Evolutionary conservation across 2,888 invertebrate genomes (phyloP).

Genomic region (Criorhina ranunculi): DNA sequence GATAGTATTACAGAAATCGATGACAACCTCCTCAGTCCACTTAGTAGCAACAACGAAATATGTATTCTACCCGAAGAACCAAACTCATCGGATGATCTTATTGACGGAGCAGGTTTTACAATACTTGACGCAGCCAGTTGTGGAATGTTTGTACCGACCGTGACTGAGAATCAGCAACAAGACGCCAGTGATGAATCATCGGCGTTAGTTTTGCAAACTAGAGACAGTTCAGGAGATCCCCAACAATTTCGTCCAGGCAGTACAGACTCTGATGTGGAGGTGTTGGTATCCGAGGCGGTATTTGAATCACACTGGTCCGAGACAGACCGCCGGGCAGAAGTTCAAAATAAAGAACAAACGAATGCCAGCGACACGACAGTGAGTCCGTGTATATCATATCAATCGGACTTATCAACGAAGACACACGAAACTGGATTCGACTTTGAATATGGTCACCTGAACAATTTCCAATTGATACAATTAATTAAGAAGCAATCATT

Average conservation of each 20-base stretch:
- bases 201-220: conserved; percentile 70
- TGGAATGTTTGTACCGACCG: conserved; percentile 26
- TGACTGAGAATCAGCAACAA: neutral
- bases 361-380: conserved; percentile 25
- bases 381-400: conserved; percentile 28
- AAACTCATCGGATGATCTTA: conserved; percentile 28
- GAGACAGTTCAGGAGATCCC: conserved; percentile 39
- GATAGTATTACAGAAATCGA: conserved; percentile 43
- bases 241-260: conserved; percentile 34
- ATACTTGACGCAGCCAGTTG: conserved; percentile 69
- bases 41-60: conserved; percentile 66
- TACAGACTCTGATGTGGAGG: conserved; percentile 79
- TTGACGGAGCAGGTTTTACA: conserved; percentile 77
- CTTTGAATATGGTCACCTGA: conserved; percentile 72
- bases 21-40: conserved; percentile 48
- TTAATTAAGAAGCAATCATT: conserved; percentile 75
- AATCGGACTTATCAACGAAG: conserved; percentile 4
- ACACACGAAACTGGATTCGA: conserved; percentile 60
- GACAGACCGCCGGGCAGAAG: conserved; percentile 52
- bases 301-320: conserved; percentile 78
- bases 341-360: neutral
- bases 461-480: conserved; percentile 72
- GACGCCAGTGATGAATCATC: conserved; percentile 74
- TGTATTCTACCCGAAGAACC: conserved; percentile 49
- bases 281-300: conserved; percentile 78